Percentiles rank a stretch among this genome's conserved stretches.
These are phyloP conservation scores for Pegoplata infirma DNA, from an alignment of 2,888 invertebrate genomes.

Conservation along the genomic window DNA sequence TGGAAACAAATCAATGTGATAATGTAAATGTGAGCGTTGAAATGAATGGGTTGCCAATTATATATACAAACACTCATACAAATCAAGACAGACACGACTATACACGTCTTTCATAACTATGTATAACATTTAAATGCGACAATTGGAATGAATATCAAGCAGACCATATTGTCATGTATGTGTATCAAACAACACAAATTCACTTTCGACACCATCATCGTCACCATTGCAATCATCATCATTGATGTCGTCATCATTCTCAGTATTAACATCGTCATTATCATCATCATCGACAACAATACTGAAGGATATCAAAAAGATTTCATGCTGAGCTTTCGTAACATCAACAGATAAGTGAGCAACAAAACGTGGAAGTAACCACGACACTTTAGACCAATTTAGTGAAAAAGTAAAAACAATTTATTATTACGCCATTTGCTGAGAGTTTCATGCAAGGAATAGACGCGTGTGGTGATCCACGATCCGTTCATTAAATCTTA, in stretches of 20 bases:
- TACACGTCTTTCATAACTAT: conserved; percentile 39
- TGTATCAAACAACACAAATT: conserved; percentile 47
- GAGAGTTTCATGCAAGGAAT: no score
- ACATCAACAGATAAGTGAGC: conserved; percentile 42
- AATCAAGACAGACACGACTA: conserved; percentile 3
- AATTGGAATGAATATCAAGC: conserved; percentile 32
- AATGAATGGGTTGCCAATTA: conserved; percentile 56
- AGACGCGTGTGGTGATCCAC: no score
- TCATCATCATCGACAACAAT: conserved; percentile 14
- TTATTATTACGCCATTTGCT: no score
- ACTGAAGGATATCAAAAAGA: conserved; percentile 35
- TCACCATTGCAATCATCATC: conserved; percentile 22
- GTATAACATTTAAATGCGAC: conserved; percentile 35
- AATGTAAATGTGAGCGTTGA: conserved; percentile 51
- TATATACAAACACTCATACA: conserved; percentile 13
- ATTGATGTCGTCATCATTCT: conserved; percentile 15
- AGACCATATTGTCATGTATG: conserved; percentile 30
- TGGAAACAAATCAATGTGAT: conserved; percentile 59
- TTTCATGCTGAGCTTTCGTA: conserved; percentile 48
- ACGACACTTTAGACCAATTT: no score
- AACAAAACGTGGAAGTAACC: conserved; percentile 30
- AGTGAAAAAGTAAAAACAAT: no score
- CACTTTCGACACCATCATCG: conserved; percentile 50
- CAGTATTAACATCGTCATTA: conserved; percentile 20
- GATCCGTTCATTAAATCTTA: no score